Conservation (phyloP, 2,797 vertebrate species). For the Lutjanus argentimaculatus region DNA sequence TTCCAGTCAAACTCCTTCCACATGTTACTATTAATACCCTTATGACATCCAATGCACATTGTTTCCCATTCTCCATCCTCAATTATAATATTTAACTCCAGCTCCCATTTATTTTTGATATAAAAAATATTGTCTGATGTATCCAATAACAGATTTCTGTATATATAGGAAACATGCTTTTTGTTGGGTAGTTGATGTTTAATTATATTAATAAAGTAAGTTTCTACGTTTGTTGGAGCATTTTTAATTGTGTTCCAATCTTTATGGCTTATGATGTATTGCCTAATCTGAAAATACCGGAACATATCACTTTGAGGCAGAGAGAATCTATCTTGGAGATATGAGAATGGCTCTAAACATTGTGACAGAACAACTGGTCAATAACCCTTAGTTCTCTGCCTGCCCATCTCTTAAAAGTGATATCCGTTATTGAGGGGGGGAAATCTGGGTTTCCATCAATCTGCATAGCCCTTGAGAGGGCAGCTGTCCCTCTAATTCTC, state of each 20-base stretch:
- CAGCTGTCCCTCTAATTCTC: conserved; percentile 8
- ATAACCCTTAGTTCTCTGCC: neutral
- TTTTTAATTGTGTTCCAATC: neutral
- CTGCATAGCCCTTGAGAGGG: neutral
- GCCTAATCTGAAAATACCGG: neutral
- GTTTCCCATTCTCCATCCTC: neutral
- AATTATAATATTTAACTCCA: no score
- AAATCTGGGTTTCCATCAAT: neutral
- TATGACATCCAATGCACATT: conserved; percentile 2
- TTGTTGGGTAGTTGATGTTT: neutral
- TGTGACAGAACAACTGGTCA: neutral
- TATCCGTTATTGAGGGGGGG: neutral
- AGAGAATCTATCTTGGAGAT: neutral
- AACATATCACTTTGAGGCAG: neutral
- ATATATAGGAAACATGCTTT: neutral
- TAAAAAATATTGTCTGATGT: neutral
- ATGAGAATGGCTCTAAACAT: neutral
- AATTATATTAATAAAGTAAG: neutral
- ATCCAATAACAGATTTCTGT: neutral
- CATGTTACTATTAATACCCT: neutral
- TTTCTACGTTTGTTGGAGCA: neutral
- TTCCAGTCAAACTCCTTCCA: conserved; percentile 6
- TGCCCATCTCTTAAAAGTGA: neutral
- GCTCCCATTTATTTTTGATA: neutral
- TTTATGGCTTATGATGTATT: neutral